Conservation (phyloP, 1,140 invertebrate species). For the Platyscapa corneri region DNA sequence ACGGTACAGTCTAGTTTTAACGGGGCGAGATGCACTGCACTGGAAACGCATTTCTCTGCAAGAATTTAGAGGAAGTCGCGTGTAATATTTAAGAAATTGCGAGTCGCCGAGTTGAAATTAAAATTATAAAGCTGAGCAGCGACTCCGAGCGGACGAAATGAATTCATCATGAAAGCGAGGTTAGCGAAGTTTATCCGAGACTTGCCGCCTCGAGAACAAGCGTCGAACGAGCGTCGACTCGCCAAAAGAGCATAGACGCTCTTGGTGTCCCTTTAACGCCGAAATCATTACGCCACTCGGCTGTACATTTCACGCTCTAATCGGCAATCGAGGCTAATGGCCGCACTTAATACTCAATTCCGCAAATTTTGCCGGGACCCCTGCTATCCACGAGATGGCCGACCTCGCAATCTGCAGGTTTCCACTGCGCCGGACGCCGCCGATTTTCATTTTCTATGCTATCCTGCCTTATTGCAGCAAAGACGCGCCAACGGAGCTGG, state of each 20-base stretch:
- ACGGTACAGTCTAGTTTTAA: background rate
- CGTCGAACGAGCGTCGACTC: background rate
- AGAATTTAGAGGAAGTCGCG: background rate
- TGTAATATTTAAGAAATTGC: background rate
- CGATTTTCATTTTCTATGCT: slow-evolving; percentile 48
- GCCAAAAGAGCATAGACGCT: background rate
- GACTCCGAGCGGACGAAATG: background rate
- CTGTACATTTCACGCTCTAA: background rate
- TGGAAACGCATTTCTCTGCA: background rate
- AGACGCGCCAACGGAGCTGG: background rate
- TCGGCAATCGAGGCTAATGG: slow-evolving; percentile 43
- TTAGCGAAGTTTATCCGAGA: background rate
- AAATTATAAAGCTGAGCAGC: background rate
- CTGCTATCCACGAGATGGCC: background rate
- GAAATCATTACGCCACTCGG: background rate
- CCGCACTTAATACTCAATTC: slow-evolving; percentile 30
- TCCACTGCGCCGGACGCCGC: slow-evolving; percentile 37
- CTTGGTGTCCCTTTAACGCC: background rate
- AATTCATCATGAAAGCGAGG: background rate
- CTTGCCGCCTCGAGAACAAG: background rate
- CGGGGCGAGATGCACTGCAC: background rate
- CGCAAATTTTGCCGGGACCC: slow-evolving; percentile 18
- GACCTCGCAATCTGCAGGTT: background rate
- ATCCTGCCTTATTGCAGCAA: slow-evolving; percentile 36
- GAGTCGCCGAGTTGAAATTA: background rate